phyloP scores from a whole-genome alignment of 2,113 vertebrate genomes.

The Anolis carolinensis region DNA sequence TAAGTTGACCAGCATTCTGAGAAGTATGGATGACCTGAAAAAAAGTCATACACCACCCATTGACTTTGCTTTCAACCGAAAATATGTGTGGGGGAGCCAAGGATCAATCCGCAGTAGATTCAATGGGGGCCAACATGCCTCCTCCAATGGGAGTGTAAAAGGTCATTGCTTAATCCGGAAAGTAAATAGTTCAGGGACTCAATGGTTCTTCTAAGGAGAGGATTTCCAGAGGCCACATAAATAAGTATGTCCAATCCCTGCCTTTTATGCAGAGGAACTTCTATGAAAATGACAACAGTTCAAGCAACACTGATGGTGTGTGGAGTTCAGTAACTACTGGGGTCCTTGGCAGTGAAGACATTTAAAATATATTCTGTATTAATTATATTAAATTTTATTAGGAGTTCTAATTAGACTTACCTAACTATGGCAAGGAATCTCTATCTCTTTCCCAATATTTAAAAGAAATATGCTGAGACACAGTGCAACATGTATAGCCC shows the following conservation, averaged over 20 bases:
- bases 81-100: background rate
- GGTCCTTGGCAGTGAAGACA: background rate
- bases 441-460: background rate
- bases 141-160: background rate
- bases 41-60: background rate
- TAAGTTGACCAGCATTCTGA: background rate
- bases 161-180: background rate
- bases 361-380: background rate
- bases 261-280: background rate
- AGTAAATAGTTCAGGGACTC: background rate
- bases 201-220: background rate
- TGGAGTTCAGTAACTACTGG: background rate
- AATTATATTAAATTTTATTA: background rate
- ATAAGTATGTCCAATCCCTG: background rate
- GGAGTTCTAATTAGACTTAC: background rate
- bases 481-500: no score
- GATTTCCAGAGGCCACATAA: background rate
- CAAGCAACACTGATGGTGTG: background rate
- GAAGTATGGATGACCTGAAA: no score
- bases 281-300: background rate
- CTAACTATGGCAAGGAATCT: background rate
- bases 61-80: background rate
- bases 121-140: background rate
- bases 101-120: background rate
- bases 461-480: background rate